Conservation (phyloP, 1,140 invertebrate species). For the Drosophila azteca region DNA sequence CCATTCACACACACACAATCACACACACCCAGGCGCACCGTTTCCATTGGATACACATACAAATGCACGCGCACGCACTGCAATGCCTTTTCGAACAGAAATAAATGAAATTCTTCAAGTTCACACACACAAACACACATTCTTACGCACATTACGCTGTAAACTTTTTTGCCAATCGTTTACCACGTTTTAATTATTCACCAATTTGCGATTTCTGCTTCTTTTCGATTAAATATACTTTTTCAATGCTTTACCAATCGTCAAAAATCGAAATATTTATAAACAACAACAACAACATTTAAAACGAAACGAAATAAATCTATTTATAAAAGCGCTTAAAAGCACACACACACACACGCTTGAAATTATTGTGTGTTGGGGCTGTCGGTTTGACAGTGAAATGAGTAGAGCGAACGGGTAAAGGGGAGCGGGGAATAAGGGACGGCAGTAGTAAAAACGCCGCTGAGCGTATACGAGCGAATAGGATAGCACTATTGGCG, state of each 20-base stretch:
- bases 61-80: conserved; percentile 47
- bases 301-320: conserved; percentile 64
- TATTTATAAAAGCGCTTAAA: conserved; percentile 76
- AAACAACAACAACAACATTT: conserved; percentile 72
- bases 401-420: conserved; percentile 23
- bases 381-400: conserved; percentile 51
- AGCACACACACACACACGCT: conserved; percentile 53
- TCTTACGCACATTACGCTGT: conserved; percentile 1
- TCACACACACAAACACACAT: conserved; percentile 47
- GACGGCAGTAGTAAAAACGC: conserved; percentile 63
- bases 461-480: conserved; percentile 45
- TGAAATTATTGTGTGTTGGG: conserved; percentile 15
- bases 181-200: conserved; percentile 33
- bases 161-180: conserved; percentile 34
- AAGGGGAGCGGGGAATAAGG: conserved; percentile 23
- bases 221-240: conserved; percentile 35
- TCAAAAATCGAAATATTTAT: conserved; percentile 76
- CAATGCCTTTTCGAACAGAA: conserved; percentile 27
- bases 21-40: conserved; percentile 33
- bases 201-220: not conserved
- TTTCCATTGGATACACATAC: conserved; percentile 13
- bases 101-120: conserved; percentile 59
- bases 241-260: conserved; percentile 31
- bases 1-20: conserved; percentile 43
- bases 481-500: conserved; percentile 68